Base-by-base conservation (phyloP, 2,888 invertebrate genomes). In the Eilema caniola region DNA sequence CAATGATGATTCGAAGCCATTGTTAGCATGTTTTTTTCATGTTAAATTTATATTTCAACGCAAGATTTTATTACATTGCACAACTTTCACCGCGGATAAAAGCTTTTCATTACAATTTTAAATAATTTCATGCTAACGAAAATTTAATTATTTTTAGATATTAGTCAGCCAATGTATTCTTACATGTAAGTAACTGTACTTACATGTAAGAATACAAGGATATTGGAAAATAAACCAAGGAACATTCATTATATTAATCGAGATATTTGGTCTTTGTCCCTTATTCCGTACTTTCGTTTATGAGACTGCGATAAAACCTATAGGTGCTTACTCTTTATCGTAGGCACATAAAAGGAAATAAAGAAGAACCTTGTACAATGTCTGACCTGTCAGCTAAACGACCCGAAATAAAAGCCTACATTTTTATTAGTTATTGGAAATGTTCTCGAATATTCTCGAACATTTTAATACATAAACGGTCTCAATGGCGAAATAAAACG, bases 211-310 rank as follows among this genome's bases (percentile, higher is more conserved):
- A n/a, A n/a, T 53, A 10, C 2, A 85, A 82, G 31, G 75, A 76
- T 81, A 80, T 83, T 84, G 74, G 77, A 81, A 84, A 82, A 81
- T 80, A 85, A 82, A 81, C 74, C 75, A 70, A 77, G 80, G 79
- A 74, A 81, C 71, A 79, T 83, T 84, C 85, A 84, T 86, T 85
- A 87, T 84, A 86, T 86, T 86, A 86, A 88, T 88, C 83, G 86
- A 81, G 83, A 82, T 85, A 86, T 85, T 83, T 81, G 80, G 76
- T 72, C 80, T 85, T 80, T 85, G 84, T 86, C 84, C 85, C 82
- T 84, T 83, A 86, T 84, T 83, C 82, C 77, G 84, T 87, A 84
- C 80, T 86, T 84, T 85, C 80, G 85, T 88, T 88, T 88, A 88
- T 79, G 88, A 86, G 82, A 81, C 79, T 83, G 79, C 85, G 86